Evolutionary conservation across 2,888 invertebrate species (phyloP).

Genomic region (Tenthredo amoena): DNA sequence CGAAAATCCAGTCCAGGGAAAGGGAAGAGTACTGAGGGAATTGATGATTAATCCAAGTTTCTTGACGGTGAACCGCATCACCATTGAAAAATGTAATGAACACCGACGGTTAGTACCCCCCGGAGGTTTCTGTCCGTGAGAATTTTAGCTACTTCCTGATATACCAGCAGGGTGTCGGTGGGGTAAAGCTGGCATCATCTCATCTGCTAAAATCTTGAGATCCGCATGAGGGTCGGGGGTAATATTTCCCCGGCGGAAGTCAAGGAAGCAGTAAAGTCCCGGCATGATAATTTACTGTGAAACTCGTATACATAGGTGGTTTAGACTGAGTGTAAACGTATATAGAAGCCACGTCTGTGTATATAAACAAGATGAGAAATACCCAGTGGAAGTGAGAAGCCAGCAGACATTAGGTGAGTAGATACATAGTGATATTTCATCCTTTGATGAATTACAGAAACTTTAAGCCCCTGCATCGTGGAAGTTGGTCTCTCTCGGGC

Average conservation of each 20-base stretch:
- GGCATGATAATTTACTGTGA: slow-evolving; percentile 45
- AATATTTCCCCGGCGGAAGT: slow-evolving; percentile 52
- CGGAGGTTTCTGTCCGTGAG: not conserved
- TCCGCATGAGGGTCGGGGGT: not conserved
- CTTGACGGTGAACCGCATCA: not conserved
- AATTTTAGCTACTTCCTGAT: slow-evolving; percentile 55
- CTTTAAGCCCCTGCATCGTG: slow-evolving; percentile 25
- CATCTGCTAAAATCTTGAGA: slow-evolving; percentile 48
- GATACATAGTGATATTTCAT: slow-evolving; percentile 42
- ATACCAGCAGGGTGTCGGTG: slow-evolving; percentile 56
- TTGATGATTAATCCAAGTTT: not conserved
- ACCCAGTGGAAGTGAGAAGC: not conserved
- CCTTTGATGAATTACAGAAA: slow-evolving; percentile 49
- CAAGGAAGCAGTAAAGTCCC: slow-evolving; percentile 38
- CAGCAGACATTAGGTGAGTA: slow-evolving; percentile 40
- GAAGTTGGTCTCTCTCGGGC: not conserved
- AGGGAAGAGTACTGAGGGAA: not conserved
- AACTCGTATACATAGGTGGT: slow-evolving; percentile 26
- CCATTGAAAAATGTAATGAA: not conserved
- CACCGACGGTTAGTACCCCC: not conserved
- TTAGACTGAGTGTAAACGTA: not conserved
- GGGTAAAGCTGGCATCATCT: slow-evolving; percentile 39
- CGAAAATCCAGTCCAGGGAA: not conserved
- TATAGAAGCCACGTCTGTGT: not conserved
- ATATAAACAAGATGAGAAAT: not conserved